Base-by-base conservation (phyloP, 1,140 invertebrate species). In the Drosophila serrata region DNA sequence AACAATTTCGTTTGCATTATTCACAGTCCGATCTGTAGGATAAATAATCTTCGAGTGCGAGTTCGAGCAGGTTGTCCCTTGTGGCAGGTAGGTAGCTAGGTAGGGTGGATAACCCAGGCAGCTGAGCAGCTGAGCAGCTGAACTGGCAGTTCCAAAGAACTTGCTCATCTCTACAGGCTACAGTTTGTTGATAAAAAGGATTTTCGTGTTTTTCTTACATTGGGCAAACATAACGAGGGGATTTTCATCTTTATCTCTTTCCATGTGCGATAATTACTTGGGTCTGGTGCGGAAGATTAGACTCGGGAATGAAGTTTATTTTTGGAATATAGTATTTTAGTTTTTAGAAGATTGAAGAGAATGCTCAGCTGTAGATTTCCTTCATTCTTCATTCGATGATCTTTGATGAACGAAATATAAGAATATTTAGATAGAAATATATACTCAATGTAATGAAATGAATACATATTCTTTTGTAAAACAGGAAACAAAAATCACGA, bases 1-100 rank as follows among this genome's bases (percentile, higher is more conserved):
- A 85, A 85, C 82, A 77, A 85, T 85, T 85, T 59, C 82, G 75
- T 64, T 75, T 65, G 48, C 46, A 60, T 63, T 79, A 64, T 70
- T 68, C 75, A 75, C 56, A 24, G 65, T 59, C 65, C 24, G 55
- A 61, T 46, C 53, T 49, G 76, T 19, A 24, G 60, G 62, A 82
- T 82, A 74, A 81, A 76, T 65, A 39, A n/a, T 37, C n/a, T 31
- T n/a, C 45, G 22, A 46, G 39, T 56, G 42, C 39, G 35, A 24
- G 24, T 24, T 55, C 19, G 51, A 70, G 40, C 74, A 63, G 59
- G 73, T 78, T 63, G 35, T 58, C 62, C 29, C 42, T 15, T n/a
- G 9, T 22, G 33, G 64, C 78, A 84, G 81, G 80, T 82, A 65
- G 56, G 15, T n/a, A 31, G 22, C 7, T n/a, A 3, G 31, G 53